These are phyloP conservation scores for Perognathus longimembris DNA, from an alignment of 2,113 vertebrate genomes.

Conservation along the genomic window DNA sequence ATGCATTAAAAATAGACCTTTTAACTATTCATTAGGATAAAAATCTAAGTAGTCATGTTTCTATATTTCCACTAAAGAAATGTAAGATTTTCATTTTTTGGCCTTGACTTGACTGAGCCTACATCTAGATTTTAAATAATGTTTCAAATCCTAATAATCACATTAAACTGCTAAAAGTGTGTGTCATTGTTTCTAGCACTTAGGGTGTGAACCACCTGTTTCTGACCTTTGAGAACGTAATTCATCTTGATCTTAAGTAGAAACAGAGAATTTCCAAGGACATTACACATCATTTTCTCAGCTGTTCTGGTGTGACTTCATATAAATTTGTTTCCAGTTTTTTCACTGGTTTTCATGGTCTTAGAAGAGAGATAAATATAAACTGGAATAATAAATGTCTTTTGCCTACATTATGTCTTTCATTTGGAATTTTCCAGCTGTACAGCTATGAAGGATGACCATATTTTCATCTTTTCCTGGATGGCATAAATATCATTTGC, in stretches of 20 bases:
- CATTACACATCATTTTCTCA: constrained; percentile 44
- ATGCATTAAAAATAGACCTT: constrained; percentile 50
- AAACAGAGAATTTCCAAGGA: constrained; percentile 42
- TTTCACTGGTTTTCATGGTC: constrained; percentile 54
- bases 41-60: constrained; percentile 20
- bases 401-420: constrained; percentile 40
- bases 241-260: constrained; percentile 44
- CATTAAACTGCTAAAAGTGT: constrained; percentile 20
- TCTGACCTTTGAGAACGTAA: constrained; percentile 3
- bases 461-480: too few relatives aligned
- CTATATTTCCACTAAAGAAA: constrained; percentile 51
- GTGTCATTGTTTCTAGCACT: constrained; percentile 27
- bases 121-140: constrained; percentile 34
- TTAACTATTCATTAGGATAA: constrained; percentile 51
- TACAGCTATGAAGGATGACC: background rate
- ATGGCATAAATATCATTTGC: background rate
- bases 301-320: constrained; percentile 53
- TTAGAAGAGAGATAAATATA: background rate
- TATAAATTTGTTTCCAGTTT: constrained; percentile 43
- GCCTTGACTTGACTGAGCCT: constrained; percentile 6
- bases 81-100: constrained; percentile 37
- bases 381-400: constrained; percentile 51
- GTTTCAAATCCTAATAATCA: constrained; percentile 1
- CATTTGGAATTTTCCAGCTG: constrained; percentile 20
- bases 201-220: background rate